Percentiles rank a stretch among this genome's conserved stretches.
These are phyloP conservation scores for Mallotus villosus DNA, from an alignment of 2,797 vertebrate genomes.

Conservation along the genomic window DNA sequence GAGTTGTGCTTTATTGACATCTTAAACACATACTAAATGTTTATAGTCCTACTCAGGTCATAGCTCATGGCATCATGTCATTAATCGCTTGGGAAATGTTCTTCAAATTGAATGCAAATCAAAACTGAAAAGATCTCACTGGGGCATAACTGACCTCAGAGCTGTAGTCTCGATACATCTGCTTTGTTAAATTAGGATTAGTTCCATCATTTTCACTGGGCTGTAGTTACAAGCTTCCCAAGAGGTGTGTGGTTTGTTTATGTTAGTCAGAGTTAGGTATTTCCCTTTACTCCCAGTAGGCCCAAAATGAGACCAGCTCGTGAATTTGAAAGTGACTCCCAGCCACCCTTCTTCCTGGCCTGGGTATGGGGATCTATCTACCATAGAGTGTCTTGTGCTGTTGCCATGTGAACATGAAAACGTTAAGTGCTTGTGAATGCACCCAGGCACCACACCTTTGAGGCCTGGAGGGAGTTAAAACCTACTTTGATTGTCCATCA, in stretches of 20 bases:
- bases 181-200: not conserved
- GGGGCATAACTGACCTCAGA: conserved; percentile 17
- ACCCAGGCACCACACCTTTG: not conserved
- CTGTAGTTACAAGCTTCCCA: conserved; percentile 34
- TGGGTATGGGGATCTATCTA: not conserved
- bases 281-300: conserved; percentile 58
- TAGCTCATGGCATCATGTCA: not conserved
- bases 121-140: not conserved
- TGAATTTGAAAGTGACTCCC: conserved; percentile 64
- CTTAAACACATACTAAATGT: too few species aligned
- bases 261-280: conserved; percentile 67
- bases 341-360: conserved; percentile 23
- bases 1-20: too few species aligned
- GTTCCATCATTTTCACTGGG: conserved; percentile 42
- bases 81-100: not conserved
- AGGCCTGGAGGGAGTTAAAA: not conserved
- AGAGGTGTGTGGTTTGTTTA: conserved; percentile 51
- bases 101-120: too few species aligned
- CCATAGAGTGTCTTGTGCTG: too few species aligned
- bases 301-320: conserved; percentile 60
- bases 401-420: not conserved
- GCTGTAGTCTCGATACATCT: conserved; percentile 13
- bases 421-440: not conserved
- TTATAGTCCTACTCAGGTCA: too few species aligned
- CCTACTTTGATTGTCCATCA: conserved; percentile 35